A percentile compares a stretch with the other conserved stretches of the same genome.
Evolutionary conservation across 2,888 invertebrate genomes (phyloP).

Genomic region (Labia minor): DNA sequence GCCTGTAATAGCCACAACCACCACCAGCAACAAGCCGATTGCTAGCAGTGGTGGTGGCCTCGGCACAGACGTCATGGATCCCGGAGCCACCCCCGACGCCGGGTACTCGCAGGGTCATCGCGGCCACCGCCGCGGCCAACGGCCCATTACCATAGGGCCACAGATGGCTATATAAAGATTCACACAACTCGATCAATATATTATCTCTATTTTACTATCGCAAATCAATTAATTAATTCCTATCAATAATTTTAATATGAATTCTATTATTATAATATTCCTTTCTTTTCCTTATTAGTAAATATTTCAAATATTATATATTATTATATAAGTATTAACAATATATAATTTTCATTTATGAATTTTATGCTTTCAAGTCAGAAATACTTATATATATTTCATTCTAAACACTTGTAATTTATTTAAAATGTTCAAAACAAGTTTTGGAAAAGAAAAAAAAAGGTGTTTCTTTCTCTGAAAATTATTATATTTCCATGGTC

Average conservation of each 20-base stretch:
- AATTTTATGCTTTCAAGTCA: too few species aligned
- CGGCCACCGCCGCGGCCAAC: neutral
- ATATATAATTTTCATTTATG: too few species aligned
- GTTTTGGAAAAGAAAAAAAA: too few species aligned
- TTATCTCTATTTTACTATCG: too few species aligned
- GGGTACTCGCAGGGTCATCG: neutral
- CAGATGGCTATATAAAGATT: neutral
- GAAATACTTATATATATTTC: too few species aligned
- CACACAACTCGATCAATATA: neutral
- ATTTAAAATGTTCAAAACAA: too few species aligned
- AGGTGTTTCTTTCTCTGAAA: too few species aligned
- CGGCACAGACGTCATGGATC: neutral
- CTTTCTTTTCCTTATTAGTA: neutral
- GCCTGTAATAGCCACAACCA: neutral
- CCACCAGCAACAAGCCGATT: neutral
- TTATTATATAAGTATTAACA: too few species aligned
- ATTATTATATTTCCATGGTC: too few species aligned
- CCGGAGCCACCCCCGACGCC: neutral
- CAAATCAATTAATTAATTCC: too few species aligned
- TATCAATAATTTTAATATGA: too few species aligned
- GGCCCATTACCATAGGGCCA: neutral
- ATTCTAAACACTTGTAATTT: too few species aligned
- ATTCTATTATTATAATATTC: neutral
- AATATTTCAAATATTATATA: neutral
- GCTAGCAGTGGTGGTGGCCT: neutral